Evolutionary conservation across 64 coral and sea anemone species (phyloP).

Genomic region (Stichodactyla mertensii): DNA sequence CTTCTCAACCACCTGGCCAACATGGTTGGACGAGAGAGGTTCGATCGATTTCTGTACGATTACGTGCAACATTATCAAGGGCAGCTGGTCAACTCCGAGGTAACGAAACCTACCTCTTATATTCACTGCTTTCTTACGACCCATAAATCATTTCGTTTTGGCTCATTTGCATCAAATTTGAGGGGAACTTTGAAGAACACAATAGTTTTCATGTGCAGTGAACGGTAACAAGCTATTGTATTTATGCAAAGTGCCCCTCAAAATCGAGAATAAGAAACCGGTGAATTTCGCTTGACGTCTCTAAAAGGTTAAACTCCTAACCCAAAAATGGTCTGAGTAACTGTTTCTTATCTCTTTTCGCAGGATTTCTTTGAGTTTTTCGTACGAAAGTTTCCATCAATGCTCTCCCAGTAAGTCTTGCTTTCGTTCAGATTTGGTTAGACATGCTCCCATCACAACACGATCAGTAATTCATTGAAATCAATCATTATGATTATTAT

Average conservation of each 20-base stretch:
- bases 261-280: no score
- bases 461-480: no score
- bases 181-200: no score
- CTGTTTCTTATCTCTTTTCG: not conserved
- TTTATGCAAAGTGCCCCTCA: no score
- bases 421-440: not conserved
- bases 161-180: no score
- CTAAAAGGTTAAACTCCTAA: not conserved
- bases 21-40: constrained; percentile 76
- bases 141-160: no score
- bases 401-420: not conserved
- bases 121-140: not conserved
- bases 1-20: constrained; percentile 76
- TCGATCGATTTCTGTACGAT: constrained; percentile 71
- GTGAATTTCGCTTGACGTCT: not conserved
- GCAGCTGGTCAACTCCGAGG: constrained; percentile 89
- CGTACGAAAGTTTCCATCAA: constrained; percentile 28
- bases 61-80: constrained; percentile 85
- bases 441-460: no score
- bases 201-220: no score
- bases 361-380: constrained; percentile 72
- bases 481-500: no score
- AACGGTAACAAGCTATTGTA: no score
- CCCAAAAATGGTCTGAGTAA: not conserved
- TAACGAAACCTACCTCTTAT: not conserved